Conservation (phyloP, 2,113 vertebrate genomes). For the Vireo altiloquus region DNA sequence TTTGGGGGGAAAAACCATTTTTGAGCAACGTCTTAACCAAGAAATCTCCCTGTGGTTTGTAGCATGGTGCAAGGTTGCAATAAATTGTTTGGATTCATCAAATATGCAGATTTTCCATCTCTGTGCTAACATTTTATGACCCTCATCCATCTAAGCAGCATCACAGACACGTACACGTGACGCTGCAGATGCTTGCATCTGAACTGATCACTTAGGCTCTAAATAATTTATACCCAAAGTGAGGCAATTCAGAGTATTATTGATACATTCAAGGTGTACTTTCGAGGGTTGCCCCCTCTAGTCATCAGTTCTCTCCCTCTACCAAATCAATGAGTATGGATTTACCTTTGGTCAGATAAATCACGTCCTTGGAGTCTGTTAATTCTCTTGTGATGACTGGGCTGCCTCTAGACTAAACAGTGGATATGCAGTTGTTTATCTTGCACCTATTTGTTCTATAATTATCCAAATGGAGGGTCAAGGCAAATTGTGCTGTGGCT, state of each 20-base stretch:
- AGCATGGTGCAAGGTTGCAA: not conserved
- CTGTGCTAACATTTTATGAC: not conserved
- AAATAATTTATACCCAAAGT: not conserved
- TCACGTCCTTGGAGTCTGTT: not conserved
- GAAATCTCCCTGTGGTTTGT: not conserved
- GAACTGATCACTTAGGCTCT: not conserved
- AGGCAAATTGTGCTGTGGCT: not conserved
- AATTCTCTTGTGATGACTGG: not conserved
- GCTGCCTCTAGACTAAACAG: not conserved
- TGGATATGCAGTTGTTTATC: not conserved
- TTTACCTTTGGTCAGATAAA: not conserved
- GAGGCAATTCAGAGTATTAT: not conserved
- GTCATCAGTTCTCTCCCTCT: not conserved
- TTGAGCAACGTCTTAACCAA: not conserved
- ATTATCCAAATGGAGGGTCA: not conserved
- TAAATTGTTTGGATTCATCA: accelerated
- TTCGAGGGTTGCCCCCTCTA: not conserved
- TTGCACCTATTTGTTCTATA: not conserved
- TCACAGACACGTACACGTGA: accelerated
- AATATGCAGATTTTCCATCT: not conserved
- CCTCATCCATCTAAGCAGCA: not conserved
- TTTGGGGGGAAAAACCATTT: not conserved
- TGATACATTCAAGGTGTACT: not conserved
- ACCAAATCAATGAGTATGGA: not conserved
- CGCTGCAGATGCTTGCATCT: not conserved